These are phyloP conservation scores for Trigoniulus corallinus DNA, from an alignment of 1,140 invertebrate genomes.

Conservation along the genomic window DNA sequence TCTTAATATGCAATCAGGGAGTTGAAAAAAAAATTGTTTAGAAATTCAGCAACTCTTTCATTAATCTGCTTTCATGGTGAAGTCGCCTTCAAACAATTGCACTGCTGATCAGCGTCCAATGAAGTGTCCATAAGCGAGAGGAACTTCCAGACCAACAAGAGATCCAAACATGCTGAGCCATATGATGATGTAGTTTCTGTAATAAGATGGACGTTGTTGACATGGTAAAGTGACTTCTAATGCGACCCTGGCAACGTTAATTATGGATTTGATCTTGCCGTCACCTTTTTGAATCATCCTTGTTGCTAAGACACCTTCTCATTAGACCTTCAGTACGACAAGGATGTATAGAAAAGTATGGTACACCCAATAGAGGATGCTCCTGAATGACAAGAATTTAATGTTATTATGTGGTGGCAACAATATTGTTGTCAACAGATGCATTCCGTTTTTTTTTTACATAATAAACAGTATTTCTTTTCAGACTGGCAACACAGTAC, in stretches of 20 bases:
- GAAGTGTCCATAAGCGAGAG: neutral
- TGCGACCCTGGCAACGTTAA: no score
- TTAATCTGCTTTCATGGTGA: no score
- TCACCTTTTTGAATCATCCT: neutral
- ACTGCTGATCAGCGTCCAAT: no score
- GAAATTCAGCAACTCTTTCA: no score
- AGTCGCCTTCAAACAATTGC: no score
- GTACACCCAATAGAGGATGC: neutral
- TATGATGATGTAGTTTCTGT: neutral
- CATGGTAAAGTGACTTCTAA: neutral
- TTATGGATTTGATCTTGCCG: neutral
- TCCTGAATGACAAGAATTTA: neutral
- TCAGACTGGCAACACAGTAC: no score
- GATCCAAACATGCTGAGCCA: neutral
- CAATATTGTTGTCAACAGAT: no score
- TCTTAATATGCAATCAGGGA: slow-evolving; percentile 64
- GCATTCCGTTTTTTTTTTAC: no score
- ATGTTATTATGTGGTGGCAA: no score
- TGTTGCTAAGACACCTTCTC: no score
- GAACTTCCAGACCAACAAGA: neutral
- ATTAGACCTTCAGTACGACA: neutral
- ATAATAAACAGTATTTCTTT: no score
- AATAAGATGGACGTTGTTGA: neutral
- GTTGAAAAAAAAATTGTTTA: slow-evolving; percentile 31
- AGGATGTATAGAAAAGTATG: neutral